A percentile compares a stretch with the other conserved stretches of the same genome.
Evolutionary conservation across 2,797 vertebrate genomes (phyloP).

Genomic region (Hemitrygon akajei): DNA sequence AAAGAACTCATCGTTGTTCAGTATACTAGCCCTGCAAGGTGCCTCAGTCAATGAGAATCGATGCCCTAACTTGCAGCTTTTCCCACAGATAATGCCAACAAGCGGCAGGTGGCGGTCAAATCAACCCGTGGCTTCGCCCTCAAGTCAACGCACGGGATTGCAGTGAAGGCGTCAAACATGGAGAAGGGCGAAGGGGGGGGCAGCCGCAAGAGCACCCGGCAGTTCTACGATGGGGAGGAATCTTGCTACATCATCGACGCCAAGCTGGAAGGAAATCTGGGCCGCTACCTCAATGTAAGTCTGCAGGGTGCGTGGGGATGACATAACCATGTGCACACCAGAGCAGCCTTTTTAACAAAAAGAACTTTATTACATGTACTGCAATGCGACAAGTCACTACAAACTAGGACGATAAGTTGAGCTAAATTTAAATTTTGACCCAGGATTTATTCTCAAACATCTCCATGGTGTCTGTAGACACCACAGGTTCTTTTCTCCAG

Average conservation of each 20-base stretch:
- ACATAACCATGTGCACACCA: too few relatives aligned
- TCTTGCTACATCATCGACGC: conserved; percentile 98
- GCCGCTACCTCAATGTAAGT: conserved; percentile 91
- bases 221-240: conserved; percentile 90
- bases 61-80: background rate
- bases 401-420: too few relatives aligned
- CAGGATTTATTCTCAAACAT: too few relatives aligned
- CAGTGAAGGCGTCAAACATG: conserved; percentile 72
- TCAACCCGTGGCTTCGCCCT: conserved; percentile 87
- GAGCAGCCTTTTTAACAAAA: background rate
- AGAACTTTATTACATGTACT: too few relatives aligned
- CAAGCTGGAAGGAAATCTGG: conserved; percentile 92
- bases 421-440: too few relatives aligned
- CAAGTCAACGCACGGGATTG: conserved; percentile 78
- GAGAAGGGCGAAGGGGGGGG: conserved; percentile 38
- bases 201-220: conserved; percentile 69
- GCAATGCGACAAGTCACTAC: too few relatives aligned
- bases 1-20: too few relatives aligned
- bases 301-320: too few relatives aligned
- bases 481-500: too few relatives aligned
- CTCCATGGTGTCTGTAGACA: too few relatives aligned
- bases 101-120: conserved; percentile 87
- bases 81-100: background rate
- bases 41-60: too few relatives aligned
- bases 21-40: too few relatives aligned